A percentile compares a stretch with the other conserved stretches of the same genome.
phyloP scores from a whole-genome alignment of 2,113 vertebrate species.

The Bos javanicus region DNA sequence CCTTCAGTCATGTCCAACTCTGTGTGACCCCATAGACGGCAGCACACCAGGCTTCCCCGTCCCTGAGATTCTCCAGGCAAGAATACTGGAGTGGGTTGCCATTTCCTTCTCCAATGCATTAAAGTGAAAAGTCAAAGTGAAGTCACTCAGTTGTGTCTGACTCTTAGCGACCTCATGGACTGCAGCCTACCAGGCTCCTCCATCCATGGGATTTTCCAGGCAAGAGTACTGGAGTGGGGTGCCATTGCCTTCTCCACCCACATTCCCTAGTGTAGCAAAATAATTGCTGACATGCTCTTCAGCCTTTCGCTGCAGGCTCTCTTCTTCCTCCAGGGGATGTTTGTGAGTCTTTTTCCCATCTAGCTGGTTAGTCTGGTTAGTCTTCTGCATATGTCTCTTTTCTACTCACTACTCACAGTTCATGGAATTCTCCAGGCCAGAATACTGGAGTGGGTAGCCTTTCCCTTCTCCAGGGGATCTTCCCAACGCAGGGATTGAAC shows the following conservation, averaged over 20 bases:
- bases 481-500: background rate
- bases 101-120: no score
- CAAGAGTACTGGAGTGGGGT: no score
- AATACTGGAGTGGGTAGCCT: background rate
- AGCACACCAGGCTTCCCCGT: no score
- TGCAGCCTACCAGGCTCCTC: no score
- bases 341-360: background rate
- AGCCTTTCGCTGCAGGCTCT: background rate
- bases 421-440: background rate
- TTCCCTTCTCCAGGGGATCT: background rate
- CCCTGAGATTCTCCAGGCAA: no score
- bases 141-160: accelerated
- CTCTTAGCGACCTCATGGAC: no score
- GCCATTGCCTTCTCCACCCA: no score
- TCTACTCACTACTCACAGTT: background rate
- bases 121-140: no score
- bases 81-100: no score
- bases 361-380: background rate
- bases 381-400: background rate
- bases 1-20: no score
- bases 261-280: background rate
- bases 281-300: background rate
- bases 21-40: no score
- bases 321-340: background rate
- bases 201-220: no score